A percentile compares a stretch with the other conserved stretches of the same genome.
Evolutionary conservation across 2,113 vertebrate genomes (phyloP).

Genomic region (Sorex araneus): DNA sequence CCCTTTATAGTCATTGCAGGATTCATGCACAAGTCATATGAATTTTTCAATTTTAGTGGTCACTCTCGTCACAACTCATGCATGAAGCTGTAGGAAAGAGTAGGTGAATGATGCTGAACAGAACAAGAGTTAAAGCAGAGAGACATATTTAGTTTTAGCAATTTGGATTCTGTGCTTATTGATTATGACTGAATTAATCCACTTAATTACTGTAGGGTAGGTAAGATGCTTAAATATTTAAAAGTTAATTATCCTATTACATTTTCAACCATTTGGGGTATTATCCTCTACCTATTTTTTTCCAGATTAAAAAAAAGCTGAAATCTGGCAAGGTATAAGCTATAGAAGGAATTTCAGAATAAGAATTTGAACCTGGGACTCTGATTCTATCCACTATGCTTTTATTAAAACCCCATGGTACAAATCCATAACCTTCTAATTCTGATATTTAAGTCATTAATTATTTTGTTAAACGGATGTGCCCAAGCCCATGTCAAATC

Average conservation of each 20-base stretch:
- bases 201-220: accelerated
- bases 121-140: neutral
- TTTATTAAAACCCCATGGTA: accelerated
- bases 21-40: neutral
- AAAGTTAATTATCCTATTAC: neutral
- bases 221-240: neutral
- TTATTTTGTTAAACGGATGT: neutral
- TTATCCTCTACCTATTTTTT: neutral
- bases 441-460: neutral
- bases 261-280: neutral
- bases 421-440: neutral
- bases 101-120: neutral
- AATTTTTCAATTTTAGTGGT: neutral
- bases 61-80: neutral
- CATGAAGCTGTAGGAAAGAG: neutral
- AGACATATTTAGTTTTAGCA: accelerated
- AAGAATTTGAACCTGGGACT: neutral
- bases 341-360: neutral
- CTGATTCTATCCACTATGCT: neutral
- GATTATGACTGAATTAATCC: neutral
- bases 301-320: neutral
- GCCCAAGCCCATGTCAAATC: accelerated
- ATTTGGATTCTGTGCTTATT: neutral
- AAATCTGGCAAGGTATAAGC: neutral
- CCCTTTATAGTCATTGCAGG: neutral